phyloP scores from a whole-genome alignment of 2,888 invertebrate species.

The Argynnis bischoffii region DNA sequence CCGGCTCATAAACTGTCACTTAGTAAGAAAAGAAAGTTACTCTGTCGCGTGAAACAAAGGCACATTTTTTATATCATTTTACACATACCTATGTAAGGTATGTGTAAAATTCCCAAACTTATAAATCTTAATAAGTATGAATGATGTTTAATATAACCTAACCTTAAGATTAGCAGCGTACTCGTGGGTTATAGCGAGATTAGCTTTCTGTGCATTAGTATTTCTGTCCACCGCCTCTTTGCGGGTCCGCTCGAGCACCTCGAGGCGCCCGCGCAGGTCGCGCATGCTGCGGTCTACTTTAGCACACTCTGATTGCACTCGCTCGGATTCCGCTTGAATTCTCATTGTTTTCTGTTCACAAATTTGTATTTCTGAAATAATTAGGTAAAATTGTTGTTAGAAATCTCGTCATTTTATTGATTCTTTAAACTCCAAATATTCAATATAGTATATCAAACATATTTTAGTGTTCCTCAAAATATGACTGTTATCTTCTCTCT shows the following conservation, averaged over 20 bases:
- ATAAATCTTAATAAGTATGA: too few species aligned
- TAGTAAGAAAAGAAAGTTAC: too few species aligned
- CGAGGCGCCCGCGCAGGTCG: slow-evolving; percentile 83
- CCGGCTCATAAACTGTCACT: too few species aligned
- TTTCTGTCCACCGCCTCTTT: slow-evolving; percentile 83
- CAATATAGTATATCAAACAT: too few species aligned
- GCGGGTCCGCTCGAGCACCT: slow-evolving; percentile 83
- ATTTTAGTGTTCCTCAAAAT: too few species aligned
- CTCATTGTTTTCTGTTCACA: slow-evolving; percentile 89
- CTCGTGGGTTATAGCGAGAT: slow-evolving; percentile 83
- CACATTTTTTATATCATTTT: neutral
- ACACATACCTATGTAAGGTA: neutral
- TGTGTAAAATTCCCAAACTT: neutral
- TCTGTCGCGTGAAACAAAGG: too few species aligned
- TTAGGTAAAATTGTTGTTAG: too few species aligned
- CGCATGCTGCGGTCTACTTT: slow-evolving; percentile 83
- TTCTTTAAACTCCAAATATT: too few species aligned
- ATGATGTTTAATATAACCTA: neutral
- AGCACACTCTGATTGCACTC: slow-evolving; percentile 78
- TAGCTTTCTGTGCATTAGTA: slow-evolving; percentile 76
- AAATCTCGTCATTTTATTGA: too few species aligned
- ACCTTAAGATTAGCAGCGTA: slow-evolving; percentile 79
- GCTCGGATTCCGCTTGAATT: slow-evolving; percentile 84
- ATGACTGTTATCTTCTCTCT: too few species aligned
- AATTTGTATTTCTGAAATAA: slow-evolving; percentile 74